These are phyloP conservation scores for Cardiocondyla obscurior DNA, from an alignment of 1,140 invertebrate genomes.

Conservation along the genomic window DNA sequence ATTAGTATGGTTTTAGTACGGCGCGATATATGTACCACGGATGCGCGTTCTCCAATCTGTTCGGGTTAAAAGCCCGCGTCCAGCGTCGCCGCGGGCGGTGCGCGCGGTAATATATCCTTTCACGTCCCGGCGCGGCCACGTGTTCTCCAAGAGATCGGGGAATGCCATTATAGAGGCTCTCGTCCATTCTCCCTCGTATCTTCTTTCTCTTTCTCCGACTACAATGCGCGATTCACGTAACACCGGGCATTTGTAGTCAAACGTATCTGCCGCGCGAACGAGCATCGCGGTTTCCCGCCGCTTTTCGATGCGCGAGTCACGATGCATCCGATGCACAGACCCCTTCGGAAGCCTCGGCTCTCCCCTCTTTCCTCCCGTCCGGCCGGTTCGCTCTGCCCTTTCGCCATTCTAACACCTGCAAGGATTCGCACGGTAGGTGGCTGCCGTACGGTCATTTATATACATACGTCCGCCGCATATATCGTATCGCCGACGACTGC, in stretches of 20 bases:
- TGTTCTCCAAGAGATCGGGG: conserved; percentile 50
- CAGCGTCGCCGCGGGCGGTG: conserved; percentile 56
- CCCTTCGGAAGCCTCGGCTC: conserved; percentile 44
- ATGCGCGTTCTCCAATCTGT: conserved; percentile 54
- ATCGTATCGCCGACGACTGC: conserved; percentile 52
- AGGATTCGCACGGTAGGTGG: conserved; percentile 72
- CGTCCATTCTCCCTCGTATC: conserved; percentile 1
- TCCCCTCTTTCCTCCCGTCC: not conserved
- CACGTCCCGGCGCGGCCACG: conserved; percentile 32
- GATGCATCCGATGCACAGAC: conserved; percentile 60
- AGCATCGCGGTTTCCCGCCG: conserved; percentile 43
- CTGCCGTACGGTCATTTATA: conserved; percentile 48
- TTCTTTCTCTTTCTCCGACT: conserved; percentile 10
- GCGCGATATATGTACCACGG: not conserved
- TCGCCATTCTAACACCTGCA: conserved; percentile 67
- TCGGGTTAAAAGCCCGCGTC: conserved; percentile 37
- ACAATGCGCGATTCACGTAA: conserved; percentile 56
- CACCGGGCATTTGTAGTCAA: conserved; percentile 60
- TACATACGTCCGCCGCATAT: conserved; percentile 56
- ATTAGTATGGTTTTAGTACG: conserved; percentile 56
- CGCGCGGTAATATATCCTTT: conserved; percentile 53
- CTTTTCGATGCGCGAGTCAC: conserved; percentile 61
- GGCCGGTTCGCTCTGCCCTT: conserved; percentile 17
- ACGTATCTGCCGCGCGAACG: conserved; percentile 45
- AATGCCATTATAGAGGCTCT: conserved; percentile 45